Percentiles rank a stretch among this genome's conserved stretches.
Evolutionary conservation across 2,113 vertebrate species (phyloP).

Genomic region (Callopanchax toddi): DNA sequence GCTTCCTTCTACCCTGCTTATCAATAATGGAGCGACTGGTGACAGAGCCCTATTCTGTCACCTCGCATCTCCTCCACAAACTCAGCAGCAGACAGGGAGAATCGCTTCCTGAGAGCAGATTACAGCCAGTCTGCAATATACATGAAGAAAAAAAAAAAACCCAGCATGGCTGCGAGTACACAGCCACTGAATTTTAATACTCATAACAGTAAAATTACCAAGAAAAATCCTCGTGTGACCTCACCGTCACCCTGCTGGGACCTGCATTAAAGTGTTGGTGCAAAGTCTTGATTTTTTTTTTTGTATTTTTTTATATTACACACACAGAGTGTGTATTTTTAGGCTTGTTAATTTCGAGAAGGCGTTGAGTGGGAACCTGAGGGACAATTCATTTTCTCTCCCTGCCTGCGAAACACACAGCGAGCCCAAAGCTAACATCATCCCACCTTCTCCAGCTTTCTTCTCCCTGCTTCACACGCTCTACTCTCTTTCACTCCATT

Average conservation of each 20-base stretch:
- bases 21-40: conserved; percentile 70
- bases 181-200: conserved; percentile 53
- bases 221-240: conserved; percentile 20
- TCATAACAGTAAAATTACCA: conserved; percentile 47
- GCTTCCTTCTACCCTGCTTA: conserved; percentile 35
- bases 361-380: conserved; percentile 33
- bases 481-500: conserved; percentile 16
- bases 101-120: conserved; percentile 57
- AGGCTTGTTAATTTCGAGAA: conserved; percentile 37
- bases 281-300: conserved; percentile 10
- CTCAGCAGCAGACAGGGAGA: conserved; percentile 56
- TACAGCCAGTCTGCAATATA: conserved; percentile 63
- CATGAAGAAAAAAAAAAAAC: conserved; percentile 55
- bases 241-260: conserved; percentile 31
- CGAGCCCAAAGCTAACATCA: conserved; percentile 7
- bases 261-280: conserved; percentile 15
- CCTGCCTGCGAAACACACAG: conserved; percentile 10
- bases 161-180: conserved; percentile 31
- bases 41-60: conserved; percentile 74
- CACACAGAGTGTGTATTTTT: conserved; percentile 8
- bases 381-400: conserved; percentile 15
- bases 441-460: conserved; percentile 20
- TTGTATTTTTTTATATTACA: conserved; percentile 25
- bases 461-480: conserved; percentile 1
- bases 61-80: conserved; percentile 59